Conservation (phyloP, 2,797 vertebrate genomes). For the Scyliorhinus canicula region DNA sequence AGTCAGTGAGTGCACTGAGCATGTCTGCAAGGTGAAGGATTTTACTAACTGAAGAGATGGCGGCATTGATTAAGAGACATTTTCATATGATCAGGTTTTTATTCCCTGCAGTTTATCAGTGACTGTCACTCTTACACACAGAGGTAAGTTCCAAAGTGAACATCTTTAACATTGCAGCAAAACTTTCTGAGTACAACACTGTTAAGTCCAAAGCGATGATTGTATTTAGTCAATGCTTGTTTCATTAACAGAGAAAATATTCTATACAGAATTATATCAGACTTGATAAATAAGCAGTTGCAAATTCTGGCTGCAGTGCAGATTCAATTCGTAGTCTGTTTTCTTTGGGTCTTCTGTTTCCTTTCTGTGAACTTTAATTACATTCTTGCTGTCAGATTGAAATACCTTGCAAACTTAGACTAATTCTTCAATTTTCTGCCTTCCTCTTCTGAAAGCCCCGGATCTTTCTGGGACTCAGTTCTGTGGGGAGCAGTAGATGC, state of each 20-base stretch:
- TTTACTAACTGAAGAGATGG: neutral
- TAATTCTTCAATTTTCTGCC: neutral
- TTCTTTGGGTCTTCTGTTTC: constrained; percentile 23
- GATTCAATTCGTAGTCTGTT: neutral
- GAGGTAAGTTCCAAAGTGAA: neutral
- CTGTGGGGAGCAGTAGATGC: neutral
- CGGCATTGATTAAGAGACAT: neutral
- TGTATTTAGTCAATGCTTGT: neutral
- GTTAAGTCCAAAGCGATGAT: constrained; percentile 1
- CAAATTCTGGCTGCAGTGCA: neutral
- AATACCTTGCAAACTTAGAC: neutral
- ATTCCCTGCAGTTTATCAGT: neutral
- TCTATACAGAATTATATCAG: neutral
- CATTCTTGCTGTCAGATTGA: neutral
- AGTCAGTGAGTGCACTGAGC: neutral
- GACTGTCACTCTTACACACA: neutral
- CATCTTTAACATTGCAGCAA: neutral
- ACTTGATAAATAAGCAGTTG: neutral
- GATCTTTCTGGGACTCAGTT: neutral
- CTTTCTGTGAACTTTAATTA: neutral
- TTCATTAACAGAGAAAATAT: neutral
- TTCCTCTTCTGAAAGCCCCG: neutral
- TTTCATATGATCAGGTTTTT: neutral
- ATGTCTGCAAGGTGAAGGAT: neutral
- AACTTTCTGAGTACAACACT: neutral